A percentile compares a stretch with the other conserved stretches of the same genome.
Evolutionary conservation across 2,888 invertebrate genomes (phyloP).

Genomic region (Polietes domitor): DNA sequence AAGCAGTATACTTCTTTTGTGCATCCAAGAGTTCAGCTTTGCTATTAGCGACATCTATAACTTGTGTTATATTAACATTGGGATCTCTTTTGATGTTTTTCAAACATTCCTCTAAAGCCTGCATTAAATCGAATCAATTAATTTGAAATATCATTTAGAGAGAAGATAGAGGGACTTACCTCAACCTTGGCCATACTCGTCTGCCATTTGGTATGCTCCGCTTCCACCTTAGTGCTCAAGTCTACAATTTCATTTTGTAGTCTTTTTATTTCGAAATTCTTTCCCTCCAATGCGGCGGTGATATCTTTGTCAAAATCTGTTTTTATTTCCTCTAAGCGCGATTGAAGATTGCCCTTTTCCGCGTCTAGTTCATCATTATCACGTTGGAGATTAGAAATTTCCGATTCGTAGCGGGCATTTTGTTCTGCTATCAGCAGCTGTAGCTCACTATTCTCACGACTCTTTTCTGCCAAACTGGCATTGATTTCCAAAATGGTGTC

Average conservation of each 20-base stretch:
- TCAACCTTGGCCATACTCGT: constrained; percentile 78
- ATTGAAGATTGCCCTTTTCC: constrained; percentile 78
- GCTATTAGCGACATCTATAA: constrained; percentile 83
- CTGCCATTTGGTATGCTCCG: constrained; percentile 76
- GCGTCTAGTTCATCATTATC: constrained; percentile 82
- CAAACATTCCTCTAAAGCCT: constrained; percentile 81
- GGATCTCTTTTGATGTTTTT: constrained; percentile 80
- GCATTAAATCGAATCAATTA: constrained; percentile 11
- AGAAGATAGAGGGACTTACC: constrained; percentile 62
- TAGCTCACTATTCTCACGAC: constrained; percentile 83
- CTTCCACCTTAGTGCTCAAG: constrained; percentile 74
- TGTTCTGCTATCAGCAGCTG: constrained; percentile 79
- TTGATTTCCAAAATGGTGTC: constrained; percentile 82
- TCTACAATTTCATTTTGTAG: constrained; percentile 77
- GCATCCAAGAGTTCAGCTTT: constrained; percentile 84
- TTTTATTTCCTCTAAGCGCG: constrained; percentile 77
- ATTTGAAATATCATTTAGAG: neutral
- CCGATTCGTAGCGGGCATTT: constrained; percentile 82
- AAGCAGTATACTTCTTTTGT: constrained; percentile 82
- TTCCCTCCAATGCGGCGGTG: constrained; percentile 75
- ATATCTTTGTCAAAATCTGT: constrained; percentile 78
- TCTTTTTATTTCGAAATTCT: constrained; percentile 77
- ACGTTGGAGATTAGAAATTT: constrained; percentile 83
- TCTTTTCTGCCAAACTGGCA: constrained; percentile 82
- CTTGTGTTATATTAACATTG: constrained; percentile 80